phyloP scores from a whole-genome alignment of 2,797 vertebrate genomes.

The Propithecus perrieri region DNA sequence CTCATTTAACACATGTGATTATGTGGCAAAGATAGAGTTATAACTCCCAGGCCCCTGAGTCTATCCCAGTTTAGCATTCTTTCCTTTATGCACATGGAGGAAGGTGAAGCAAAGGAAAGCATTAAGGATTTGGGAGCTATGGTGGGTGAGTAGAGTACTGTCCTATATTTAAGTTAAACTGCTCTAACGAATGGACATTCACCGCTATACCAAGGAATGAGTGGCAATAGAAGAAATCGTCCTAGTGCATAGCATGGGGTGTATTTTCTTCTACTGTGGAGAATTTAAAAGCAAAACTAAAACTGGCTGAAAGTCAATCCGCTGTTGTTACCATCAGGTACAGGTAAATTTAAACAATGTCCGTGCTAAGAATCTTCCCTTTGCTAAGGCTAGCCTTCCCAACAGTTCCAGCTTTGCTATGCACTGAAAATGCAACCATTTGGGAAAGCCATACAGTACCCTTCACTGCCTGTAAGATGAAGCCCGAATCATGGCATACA shows the following conservation, averaged over 20 bases:
- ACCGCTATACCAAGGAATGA: not conserved
- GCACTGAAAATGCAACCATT: not conserved
- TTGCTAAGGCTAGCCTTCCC: not conserved
- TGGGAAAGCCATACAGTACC: not conserved
- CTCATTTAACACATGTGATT: constrained; percentile 24
- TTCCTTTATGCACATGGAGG: not conserved
- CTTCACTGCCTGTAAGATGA: not conserved
- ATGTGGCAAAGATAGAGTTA: not conserved
- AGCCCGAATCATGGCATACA: not conserved
- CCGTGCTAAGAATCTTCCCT: not conserved
- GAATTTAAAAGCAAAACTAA: not conserved
- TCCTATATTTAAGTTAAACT: not conserved
- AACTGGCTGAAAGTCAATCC: not conserved
- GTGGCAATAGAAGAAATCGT: no score
- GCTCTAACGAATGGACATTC: not conserved
- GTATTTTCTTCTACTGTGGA: not conserved
- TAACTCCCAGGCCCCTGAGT: not conserved
- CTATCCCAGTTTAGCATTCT: not conserved
- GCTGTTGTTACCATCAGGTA: not conserved
- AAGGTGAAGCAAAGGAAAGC: not conserved
- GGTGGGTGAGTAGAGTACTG: fast-evolving
- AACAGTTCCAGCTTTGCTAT: not conserved
- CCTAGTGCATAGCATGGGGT: not conserved
- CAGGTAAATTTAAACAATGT: not conserved
- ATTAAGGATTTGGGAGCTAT: not conserved